Conservation (phyloP, 2,797 vertebrate species). For the Micromesistius poutassou region DNA sequence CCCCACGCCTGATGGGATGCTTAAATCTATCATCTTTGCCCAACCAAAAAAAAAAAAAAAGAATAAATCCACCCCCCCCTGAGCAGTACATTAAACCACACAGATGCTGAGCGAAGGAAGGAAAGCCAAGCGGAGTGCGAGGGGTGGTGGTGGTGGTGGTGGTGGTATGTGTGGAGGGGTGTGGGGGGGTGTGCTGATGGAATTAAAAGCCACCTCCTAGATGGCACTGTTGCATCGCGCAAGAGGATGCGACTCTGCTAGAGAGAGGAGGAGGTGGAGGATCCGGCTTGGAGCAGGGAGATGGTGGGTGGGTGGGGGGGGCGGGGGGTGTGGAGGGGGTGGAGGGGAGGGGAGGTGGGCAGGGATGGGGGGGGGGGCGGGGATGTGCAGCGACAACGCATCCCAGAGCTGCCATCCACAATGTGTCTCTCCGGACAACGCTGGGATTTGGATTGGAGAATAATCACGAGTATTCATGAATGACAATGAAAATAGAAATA, state of each 20-base stretch:
- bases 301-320: too few species aligned
- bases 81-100: slow-evolving; percentile 68
- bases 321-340: too few species aligned
- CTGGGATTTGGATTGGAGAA: neutral
- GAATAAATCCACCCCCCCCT: slow-evolving; percentile 57
- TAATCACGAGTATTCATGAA: neutral
- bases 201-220: slow-evolving; percentile 63
- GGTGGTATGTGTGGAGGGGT: neutral
- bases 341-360: neutral
- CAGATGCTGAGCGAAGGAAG: slow-evolving; percentile 31
- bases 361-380: neutral
- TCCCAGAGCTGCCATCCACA: neutral
- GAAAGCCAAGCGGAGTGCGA: neutral
- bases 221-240: slow-evolving; percentile 77
- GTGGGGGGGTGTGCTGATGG: neutral
- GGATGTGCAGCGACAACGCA: neutral
- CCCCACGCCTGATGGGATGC: slow-evolving; percentile 70
- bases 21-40: slow-evolving; percentile 74
- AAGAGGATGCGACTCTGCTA: slow-evolving; percentile 11
- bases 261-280: neutral
- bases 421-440: neutral
- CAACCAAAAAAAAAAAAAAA: slow-evolving; percentile 64
- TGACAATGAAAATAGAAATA: neutral
- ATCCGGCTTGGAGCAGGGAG: neutral
- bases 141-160: neutral